phyloP scores from a whole-genome alignment of 1,140 invertebrate species.

The Drosophila setifemur region DNA sequence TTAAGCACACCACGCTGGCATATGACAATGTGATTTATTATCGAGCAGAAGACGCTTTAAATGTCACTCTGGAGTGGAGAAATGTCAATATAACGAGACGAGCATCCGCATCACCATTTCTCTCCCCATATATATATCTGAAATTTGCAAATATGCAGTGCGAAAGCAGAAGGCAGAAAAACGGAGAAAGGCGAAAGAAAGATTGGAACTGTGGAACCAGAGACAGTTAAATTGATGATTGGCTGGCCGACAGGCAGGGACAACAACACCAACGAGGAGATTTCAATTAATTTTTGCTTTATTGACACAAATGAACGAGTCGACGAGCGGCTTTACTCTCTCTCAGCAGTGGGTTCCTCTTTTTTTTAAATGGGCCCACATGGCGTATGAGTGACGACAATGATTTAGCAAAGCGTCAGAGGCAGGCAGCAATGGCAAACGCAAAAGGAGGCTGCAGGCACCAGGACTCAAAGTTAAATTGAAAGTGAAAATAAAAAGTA shows the following conservation, averaged over 20 bases:
- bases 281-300: constrained; percentile 76
- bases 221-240: constrained; percentile 71
- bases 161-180: neutral
- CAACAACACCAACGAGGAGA: constrained; percentile 34
- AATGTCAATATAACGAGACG: constrained; percentile 68
- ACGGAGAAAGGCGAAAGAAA: constrained; percentile 7
- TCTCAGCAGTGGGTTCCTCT: neutral
- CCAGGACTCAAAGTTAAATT: constrained; percentile 71
- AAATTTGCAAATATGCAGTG: constrained; percentile 34
- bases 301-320: constrained; percentile 67
- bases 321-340: constrained; percentile 1
- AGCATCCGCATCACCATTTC: constrained; percentile 59
- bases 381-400: constrained; percentile 65
- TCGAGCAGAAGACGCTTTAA: constrained; percentile 70
- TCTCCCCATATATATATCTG: constrained; percentile 8
- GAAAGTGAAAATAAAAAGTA: too few relatives aligned
- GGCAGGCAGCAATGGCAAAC: too few relatives aligned
- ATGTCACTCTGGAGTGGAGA: constrained; percentile 62
- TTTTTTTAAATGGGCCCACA: constrained; percentile 38
- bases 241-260: constrained; percentile 34
- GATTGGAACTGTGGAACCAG: constrained; percentile 28
- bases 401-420: constrained; percentile 56
- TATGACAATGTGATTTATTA: constrained; percentile 77
- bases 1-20: constrained; percentile 44
- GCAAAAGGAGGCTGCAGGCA: constrained; percentile 7